Evolutionary conservation across 2,888 invertebrate species (phyloP), one percentile per base, ranked within the genome.

Genomic region (Heliconius hortense): DNA sequence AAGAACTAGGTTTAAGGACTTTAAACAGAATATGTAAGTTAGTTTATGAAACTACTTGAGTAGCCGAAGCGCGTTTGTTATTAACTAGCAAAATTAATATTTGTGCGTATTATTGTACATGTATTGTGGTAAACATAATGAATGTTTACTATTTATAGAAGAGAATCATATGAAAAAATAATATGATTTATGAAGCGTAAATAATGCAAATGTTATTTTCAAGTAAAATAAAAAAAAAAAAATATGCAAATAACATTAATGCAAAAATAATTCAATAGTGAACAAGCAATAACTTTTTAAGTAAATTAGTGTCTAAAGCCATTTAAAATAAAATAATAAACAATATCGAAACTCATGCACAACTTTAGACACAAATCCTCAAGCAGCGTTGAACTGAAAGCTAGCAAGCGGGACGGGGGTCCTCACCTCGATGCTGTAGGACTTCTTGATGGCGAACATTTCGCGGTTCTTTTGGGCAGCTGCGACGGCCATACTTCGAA

Each of bases 381-480:
- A 18, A 72, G 63, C 63, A 71, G 26, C 26, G 24, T 39, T 66
- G 18, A 26, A 21, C 63, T 70, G 62, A 71, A 63, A 78, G 75
- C 72, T 72, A 75, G 67, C 48, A 76, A 77, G 75, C 73, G 66
- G 39, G 60, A 72, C 39, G 70, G 31, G 67, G 73, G 81, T 87
- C 94, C 97, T 96, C 95, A 98, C 98, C 97, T 98, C 98, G 92
- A 98, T 98, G 95, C 98, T 98, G 96, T 98, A 98, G 82, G 98
- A 98, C 92, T 98, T 98, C 95, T 98, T 98, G 95, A 98, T 98
- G 91, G 98, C 98, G 96, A 98, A 98, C 97, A 98, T 97, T 94
- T 98, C 98, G 91, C 98, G 96, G 95, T 97, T 98, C 95, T 98
- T 98, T 95, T 98, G 97, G 82, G 97, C 97, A 90, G 97, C 97